Conservation (phyloP, 2,888 invertebrate species). For the Idaea straminata region DNA sequence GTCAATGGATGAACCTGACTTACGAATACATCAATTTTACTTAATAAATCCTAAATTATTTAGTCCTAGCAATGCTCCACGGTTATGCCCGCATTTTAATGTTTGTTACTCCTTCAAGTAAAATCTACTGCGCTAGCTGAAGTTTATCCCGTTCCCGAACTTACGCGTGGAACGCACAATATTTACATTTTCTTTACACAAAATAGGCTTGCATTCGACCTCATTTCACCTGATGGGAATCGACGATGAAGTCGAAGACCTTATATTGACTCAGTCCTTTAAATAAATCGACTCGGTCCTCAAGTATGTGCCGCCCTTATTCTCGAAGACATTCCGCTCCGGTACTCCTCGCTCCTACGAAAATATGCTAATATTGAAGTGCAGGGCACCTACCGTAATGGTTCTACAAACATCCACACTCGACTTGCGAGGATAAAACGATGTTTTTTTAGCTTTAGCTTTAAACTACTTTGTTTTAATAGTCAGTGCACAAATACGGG, state of each 20-base stretch:
- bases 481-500: background rate
- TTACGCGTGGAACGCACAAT: no score
- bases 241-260: background rate
- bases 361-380: conserved; percentile 60
- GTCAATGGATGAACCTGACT: no score
- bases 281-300: background rate
- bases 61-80: no score
- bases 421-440: conserved; percentile 19
- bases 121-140: no score
- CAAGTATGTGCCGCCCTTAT: background rate
- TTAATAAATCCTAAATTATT: no score
- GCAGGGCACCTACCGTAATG: conserved; percentile 41
- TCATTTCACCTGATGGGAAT: no score
- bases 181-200: no score
- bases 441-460: conserved; percentile 6
- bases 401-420: conserved; percentile 50
- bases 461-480: background rate
- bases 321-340: background rate
- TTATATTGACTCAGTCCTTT: background rate
- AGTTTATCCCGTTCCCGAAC: no score
- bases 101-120: no score
- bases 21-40: no score
- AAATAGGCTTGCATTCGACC: no score
- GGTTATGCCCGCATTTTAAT: no score
- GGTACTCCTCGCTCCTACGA: conserved; percentile 28